Percentiles rank a stretch among this genome's conserved stretches.
Conservation (phyloP, 1,140 invertebrate genomes). For the Cherax destructor region DNA sequence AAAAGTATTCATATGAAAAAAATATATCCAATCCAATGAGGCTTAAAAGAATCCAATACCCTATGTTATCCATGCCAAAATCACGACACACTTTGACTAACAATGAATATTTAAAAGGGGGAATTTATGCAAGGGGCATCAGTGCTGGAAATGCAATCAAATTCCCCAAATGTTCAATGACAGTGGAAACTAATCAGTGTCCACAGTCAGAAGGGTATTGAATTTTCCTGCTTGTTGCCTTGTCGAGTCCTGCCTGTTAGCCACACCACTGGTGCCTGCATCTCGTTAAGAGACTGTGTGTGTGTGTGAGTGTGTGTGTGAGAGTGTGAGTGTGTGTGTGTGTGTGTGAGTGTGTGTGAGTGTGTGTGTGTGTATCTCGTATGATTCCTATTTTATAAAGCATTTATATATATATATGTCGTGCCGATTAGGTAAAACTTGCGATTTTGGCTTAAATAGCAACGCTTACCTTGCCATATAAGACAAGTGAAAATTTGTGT, state of each 20-base stretch:
- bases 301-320: slow-evolving; percentile 29
- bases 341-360: background rate
- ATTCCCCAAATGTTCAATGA: slow-evolving; percentile 44
- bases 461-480: no score
- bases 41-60: background rate
- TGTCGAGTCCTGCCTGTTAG: slow-evolving; percentile 50
- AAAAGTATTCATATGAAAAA: background rate
- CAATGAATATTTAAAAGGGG: slow-evolving; percentile 49
- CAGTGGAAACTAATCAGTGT: slow-evolving; percentile 57
- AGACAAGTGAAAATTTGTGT: no score
- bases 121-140: slow-evolving; percentile 38
- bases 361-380: background rate
- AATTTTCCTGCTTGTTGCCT: slow-evolving; percentile 46
- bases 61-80: background rate
- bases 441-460: no score
- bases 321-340: slow-evolving; percentile 12
- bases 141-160: slow-evolving; percentile 41
- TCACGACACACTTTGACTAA: slow-evolving; percentile 1
- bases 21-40: background rate
- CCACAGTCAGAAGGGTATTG: slow-evolving; percentile 47
- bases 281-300: background rate
- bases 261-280: background rate
- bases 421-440: no score
- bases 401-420: background rate
- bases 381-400: background rate